Evolutionary conservation across 1,140 invertebrate species (phyloP).

Genomic region (Centruroides sculpturatus): DNA sequence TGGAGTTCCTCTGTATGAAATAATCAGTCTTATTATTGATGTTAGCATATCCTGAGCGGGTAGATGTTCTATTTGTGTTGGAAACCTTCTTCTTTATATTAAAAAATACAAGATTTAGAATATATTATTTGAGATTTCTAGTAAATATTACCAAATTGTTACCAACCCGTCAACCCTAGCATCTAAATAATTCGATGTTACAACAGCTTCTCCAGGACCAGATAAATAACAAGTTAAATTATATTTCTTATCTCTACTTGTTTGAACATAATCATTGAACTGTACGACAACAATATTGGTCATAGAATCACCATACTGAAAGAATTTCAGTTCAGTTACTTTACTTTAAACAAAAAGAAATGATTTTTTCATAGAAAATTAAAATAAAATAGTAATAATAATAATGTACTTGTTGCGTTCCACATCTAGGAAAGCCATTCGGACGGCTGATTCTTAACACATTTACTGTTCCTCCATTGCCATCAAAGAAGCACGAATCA

Average conservation of each 20-base stretch:
- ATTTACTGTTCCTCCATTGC: conserved; percentile 67
- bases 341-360: too few species aligned
- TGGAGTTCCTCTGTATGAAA: conserved; percentile 75
- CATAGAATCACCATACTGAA: conserved; percentile 73
- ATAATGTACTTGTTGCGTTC: conserved; percentile 43
- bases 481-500: conserved; percentile 77
- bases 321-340: background rate
- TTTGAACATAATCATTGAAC: conserved; percentile 84
- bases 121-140: too few species aligned
- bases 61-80: conserved; percentile 77
- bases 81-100: conserved; percentile 42
- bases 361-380: background rate
- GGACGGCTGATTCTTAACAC: conserved; percentile 69
- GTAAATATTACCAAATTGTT: background rate
- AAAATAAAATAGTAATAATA: background rate
- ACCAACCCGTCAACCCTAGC: conserved; percentile 45
- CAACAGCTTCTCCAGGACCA: conserved; percentile 78
- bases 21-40: conserved; percentile 66
- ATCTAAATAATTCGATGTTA: conserved; percentile 83
- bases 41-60: conserved; percentile 79
- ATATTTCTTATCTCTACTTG: conserved; percentile 74
- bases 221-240: conserved; percentile 80
- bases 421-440: conserved; percentile 80
- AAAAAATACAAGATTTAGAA: too few species aligned
- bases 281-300: conserved; percentile 89